Base-by-base conservation (phyloP, 2,113 vertebrate genomes). In the Machaerirhynchus nigripectus region DNA sequence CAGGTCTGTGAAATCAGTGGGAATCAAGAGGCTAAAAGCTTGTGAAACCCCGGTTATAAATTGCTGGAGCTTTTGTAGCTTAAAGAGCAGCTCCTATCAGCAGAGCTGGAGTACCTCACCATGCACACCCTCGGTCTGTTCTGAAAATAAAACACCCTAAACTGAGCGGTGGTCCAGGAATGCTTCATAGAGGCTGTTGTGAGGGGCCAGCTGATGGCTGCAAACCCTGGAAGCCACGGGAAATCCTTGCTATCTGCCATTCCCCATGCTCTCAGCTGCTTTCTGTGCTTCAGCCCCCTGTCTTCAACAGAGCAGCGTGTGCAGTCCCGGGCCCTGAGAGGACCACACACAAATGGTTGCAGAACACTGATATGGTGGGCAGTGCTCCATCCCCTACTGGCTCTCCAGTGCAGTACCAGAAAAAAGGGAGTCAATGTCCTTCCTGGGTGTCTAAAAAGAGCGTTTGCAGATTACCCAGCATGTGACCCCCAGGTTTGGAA, bases 401-500 rank as follows among this genome's bases (percentile, higher is more conserved):
- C 52, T 70, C 68, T 53, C 39, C 68, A 27, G 68, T 2, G 47
- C 37, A 88, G 37, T 5, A 49, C 76, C 22, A 87, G 23, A 7
- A 47, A 74, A 80, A 77, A 93, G 14, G 28, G 65, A 94, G 80
- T 49, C 64, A 52, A 7, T 70, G 65, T 76, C 79, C 76, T 75
- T 60, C 73, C 73, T 55, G 81, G 47, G 47, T 71, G 69, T 40
- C 73, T 75, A 71, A 90, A 84, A 88, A 73, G 74, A 86, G 56
- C 0, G 7, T n/a, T 79, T 74, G 84, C 81, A 83, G 81, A 89
- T 77, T 52, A 80, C 39, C 77, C 84, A 90, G 92, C 84, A 46
- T 21, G 12, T 95, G 94, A 93, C 95, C 92, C 50, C 95, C 83
- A 74, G 84, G 70, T 89, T 94, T 87, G 73, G 91, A 89, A 94